Base-by-base conservation (phyloP, 2,113 vertebrate species). In the Syngnathus typhle region DNA sequence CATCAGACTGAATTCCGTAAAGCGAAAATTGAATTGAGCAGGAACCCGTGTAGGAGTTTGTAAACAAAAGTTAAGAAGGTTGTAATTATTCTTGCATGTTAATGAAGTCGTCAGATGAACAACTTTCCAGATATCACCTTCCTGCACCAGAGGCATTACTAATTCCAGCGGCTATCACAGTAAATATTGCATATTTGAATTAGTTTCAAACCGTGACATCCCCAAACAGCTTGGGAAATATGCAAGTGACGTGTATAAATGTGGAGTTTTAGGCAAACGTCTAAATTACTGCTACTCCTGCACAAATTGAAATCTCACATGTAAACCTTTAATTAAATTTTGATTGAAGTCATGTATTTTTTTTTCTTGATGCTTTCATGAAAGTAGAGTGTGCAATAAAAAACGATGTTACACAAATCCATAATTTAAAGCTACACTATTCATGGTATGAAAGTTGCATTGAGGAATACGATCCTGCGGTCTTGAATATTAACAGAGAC, bases 401-500 rank as follows among this genome's bases (percentile, higher is more conserved):
- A 49, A 49, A 49, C n/a, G 2, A 52, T 52, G 18, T n/a, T 32
- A 54, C 8, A 21, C 21, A 13, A 23, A 55, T 27, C 8, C n/a
- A 21, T 54, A 54, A 54, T 21, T 21, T 54, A 21, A 19, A 49
- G 16, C 18, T 19, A 49, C 47, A 19, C 15, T 47, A 16, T 47
- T 47, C 44, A 19, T 49, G 46, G 6, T 44, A 12, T 9, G 9
- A 44, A 44, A 44, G 43, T 9, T 12, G 11, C 43, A 44, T 9
- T 44, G 12, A 44, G 43, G 13, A 44, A 11, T 12, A 44, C 27
- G 27, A 32, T 32, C 27, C 27, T 32, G 27, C 27, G 3, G 27
- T 83, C 85, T 81, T 76, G 78, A 72, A 85, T 79, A 86, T 87
- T 85, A 89, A 87, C 79, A 85, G 77, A 88, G 88, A 89, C 81